These are phyloP conservation scores for Drosophila kepulauana DNA, from an alignment of 1,140 invertebrate genomes.

Conservation along the genomic window DNA sequence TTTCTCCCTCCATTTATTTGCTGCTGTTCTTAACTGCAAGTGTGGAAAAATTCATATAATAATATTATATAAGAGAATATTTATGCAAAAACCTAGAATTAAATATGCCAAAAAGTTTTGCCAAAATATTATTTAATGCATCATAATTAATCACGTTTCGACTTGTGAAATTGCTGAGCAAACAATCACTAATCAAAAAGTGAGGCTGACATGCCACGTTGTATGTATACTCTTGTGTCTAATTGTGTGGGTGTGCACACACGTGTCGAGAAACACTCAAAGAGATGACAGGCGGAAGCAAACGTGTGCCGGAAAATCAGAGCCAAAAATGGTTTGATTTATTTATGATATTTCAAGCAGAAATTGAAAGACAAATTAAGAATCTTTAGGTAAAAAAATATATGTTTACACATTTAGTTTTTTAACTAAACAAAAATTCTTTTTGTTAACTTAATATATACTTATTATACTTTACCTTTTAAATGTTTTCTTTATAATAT, in stretches of 20 bases:
- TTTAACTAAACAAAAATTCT: no score
- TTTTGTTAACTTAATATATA: no score
- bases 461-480: no score
- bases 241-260: not conserved
- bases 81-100: no score
- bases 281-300: not conserved
- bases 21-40: not conserved
- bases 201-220: not conserved
- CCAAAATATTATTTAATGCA: no score
- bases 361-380: no score
- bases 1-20: conserved; percentile 13
- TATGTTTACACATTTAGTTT: no score
- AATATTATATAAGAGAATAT: not conserved
- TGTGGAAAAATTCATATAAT: not conserved
- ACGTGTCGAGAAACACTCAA: not conserved
- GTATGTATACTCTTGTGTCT: not conserved
- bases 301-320: conserved; percentile 3
- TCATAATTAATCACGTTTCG: not conserved
- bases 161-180: conserved; percentile 6
- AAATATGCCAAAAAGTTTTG: no score
- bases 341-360: no score
- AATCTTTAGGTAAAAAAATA: no score
- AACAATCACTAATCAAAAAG: conserved; percentile 7
- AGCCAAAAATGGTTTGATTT: not conserved
- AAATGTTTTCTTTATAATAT: no score